Base-by-base conservation (phyloP, 2,888 invertebrate genomes). In the Lasioglossum malachurum region DNA sequence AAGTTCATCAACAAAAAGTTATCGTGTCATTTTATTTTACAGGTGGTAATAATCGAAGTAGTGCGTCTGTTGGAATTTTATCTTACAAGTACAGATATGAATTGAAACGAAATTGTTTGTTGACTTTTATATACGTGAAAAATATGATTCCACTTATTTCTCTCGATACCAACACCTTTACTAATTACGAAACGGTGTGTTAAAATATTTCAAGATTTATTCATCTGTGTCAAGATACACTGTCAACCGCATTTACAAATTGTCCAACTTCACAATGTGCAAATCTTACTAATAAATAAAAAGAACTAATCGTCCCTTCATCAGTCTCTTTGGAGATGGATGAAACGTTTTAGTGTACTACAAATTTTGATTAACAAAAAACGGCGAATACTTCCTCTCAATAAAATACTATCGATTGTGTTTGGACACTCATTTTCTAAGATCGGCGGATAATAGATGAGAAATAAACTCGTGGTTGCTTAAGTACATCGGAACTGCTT, bases 201-300 rank as follows among this genome's bases (percentile, higher is more conserved):
- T 73, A 88, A 84, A 90, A 83, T 86, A 89, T 19, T 82, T 78
- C 64, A 71, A 64, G n/a, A 76, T 82, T 82, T 80, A 72, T 80
- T 72, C 35, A 46, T 80, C 72, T 72, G 19, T 53, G 57, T 35
- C 38, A 53, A 82, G 12, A 83, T 72, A 80, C 27, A 82, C 60
- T 87, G 72, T 74, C 53, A 76, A 79, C 73, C 77, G 69, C n/a
- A 57, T 71, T 71, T 78, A 83, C 31, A 67, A 88, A 90, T 83
- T 83, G 87, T 90, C 80, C 76, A 80, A 88, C 77, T 79, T 46
- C 49, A 49, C 31, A 57, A 23, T n/a, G 53, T 57, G 60, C 60
- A 38, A 78, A 14, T 38, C 5, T 46, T 35, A 44, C 72, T 38
- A 75, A 44, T 75, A 73, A 12, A 71, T 49, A 53, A 80, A 75